A percentile compares a stretch with the other conserved stretches of the same genome.
Evolutionary conservation across 2,888 invertebrate species (phyloP).

Genomic region (Spilarctia lutea): DNA sequence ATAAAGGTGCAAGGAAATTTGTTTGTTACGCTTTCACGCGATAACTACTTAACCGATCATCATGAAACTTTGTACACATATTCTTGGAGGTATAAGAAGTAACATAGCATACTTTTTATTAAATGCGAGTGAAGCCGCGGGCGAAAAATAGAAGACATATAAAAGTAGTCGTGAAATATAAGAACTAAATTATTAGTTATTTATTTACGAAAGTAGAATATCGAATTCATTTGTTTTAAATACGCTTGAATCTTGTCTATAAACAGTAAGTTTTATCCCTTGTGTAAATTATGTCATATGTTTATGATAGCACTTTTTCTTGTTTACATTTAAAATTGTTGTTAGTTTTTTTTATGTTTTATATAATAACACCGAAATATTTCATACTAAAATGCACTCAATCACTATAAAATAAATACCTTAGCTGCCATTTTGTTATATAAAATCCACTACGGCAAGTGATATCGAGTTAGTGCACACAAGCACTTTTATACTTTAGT

Average conservation of each 20-base stretch:
- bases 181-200: neutral
- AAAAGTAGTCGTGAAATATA: neutral
- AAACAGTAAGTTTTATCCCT: neutral
- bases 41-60: no score
- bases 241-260: neutral
- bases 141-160: no score
- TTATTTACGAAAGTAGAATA: neutral
- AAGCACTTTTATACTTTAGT: constrained; percentile 77
- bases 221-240: neutral
- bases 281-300: neutral
- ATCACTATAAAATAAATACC: constrained; percentile 66
- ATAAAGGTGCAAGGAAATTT: no score
- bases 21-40: no score
- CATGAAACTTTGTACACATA: no score
- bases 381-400: constrained; percentile 26
- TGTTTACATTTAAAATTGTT: neutral
- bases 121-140: no score
- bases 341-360: neutral
- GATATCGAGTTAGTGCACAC: constrained; percentile 72
- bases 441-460: constrained; percentile 78
- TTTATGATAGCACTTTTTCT: neutral
- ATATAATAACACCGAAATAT: neutral
- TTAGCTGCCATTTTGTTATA: constrained; percentile 83
- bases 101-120: no score
- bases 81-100: no score